These are phyloP conservation scores for Datnioides undecimradiatus DNA, from an alignment of 2,113 vertebrate genomes.

Conservation along the genomic window DNA sequence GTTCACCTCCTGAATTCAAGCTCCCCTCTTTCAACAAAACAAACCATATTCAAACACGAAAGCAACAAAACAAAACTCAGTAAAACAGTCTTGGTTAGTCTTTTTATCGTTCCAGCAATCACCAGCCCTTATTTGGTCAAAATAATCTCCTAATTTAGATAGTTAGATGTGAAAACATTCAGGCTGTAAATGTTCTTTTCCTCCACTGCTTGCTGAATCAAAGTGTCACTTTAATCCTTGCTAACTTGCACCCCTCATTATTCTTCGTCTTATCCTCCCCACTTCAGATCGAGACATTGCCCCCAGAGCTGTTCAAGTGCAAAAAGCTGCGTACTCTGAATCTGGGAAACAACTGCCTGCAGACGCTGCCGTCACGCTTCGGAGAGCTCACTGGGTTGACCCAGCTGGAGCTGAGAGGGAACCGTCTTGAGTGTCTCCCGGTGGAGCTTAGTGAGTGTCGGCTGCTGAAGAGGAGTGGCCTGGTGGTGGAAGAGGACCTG, in stretches of 20 bases:
- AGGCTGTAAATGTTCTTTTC: too few relatives aligned
- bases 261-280: conserved; percentile 13
- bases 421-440: conserved; percentile 94
- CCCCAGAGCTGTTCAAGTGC: conserved; percentile 96
- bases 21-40: too few relatives aligned
- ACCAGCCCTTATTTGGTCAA: too few relatives aligned
- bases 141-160: too few relatives aligned
- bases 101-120: too few relatives aligned
- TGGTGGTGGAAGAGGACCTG: conserved; percentile 96
- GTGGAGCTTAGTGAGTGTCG: conserved; percentile 96
- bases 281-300: conserved; percentile 92
- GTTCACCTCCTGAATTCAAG: too few relatives aligned
- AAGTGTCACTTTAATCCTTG: background rate
- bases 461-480: conserved; percentile 90
- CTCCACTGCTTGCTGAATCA: too few relatives aligned
- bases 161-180: too few relatives aligned
- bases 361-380: conserved; percentile 91
- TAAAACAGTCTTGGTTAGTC: too few relatives aligned
- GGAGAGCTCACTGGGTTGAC: conserved; percentile 92
- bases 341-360: conserved; percentile 95
- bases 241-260: background rate
- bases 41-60: too few relatives aligned
- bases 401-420: conserved; percentile 95
- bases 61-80: too few relatives aligned
- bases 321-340: conserved; percentile 94